Conservation (phyloP, 2,113 vertebrate genomes). For the Fukomys damarensis region DNA sequence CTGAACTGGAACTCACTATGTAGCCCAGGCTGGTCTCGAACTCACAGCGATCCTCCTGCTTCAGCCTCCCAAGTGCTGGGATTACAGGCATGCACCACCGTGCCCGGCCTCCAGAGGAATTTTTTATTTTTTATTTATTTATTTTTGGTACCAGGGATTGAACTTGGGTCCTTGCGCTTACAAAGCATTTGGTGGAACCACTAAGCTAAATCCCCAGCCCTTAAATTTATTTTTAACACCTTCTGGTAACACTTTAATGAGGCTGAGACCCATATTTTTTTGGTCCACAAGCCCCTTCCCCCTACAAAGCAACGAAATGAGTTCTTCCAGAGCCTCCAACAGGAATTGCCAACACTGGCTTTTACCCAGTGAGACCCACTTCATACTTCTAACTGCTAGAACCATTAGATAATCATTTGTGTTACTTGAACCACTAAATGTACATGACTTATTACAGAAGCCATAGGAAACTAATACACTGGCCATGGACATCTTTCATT, state of each 20-base stretch:
- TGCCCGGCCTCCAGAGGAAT: too few species aligned
- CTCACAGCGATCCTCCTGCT: too few species aligned
- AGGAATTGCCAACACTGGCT: not conserved
- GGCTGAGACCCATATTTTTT: not conserved
- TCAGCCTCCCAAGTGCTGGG: too few species aligned
- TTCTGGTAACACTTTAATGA: not conserved
- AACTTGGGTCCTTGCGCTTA: too few species aligned
- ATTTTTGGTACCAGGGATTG: too few species aligned
- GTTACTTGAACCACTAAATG: not conserved
- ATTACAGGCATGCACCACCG: too few species aligned
- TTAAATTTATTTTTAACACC: not conserved
- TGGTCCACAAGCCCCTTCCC: not conserved
- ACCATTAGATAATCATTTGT: not conserved
- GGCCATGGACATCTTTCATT: conserved; percentile 25
- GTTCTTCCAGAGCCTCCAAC: not conserved
- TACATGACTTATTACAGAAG: not conserved
- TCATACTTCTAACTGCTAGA: conserved; percentile 29
- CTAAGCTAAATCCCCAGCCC: too few species aligned
- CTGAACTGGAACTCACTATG: too few species aligned
- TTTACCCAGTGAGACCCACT: not conserved
- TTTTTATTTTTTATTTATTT: too few species aligned
- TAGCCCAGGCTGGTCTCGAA: too few species aligned
- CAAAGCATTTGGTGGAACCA: too few species aligned
- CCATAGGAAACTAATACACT: not conserved
- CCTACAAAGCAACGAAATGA: not conserved